Evolutionary conservation across 2,888 invertebrate genomes (phyloP).

Genomic region (Archaeoteleia sp.): DNA sequence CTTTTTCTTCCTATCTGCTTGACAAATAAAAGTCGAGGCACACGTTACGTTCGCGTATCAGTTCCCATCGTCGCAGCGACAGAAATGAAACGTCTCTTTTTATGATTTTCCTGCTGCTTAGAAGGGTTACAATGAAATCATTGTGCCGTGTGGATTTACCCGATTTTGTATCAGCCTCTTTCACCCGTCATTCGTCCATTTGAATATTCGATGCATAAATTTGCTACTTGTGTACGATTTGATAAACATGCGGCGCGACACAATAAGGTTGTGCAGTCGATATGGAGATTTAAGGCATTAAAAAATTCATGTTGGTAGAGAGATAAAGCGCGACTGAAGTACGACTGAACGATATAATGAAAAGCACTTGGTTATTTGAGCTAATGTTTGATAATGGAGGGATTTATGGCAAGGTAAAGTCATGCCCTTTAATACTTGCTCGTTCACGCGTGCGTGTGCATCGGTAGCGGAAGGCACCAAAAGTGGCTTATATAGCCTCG

Average conservation of each 20-base stretch:
- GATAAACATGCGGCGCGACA: background rate
- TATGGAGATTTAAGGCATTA: background rate
- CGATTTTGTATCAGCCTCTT: conserved; percentile 6
- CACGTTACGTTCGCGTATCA: conserved; percentile 10
- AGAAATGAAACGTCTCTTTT: conserved; percentile 5
- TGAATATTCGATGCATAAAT: background rate
- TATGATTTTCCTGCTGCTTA: background rate
- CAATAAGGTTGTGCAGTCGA: background rate
- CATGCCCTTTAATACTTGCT: conserved; percentile 22
- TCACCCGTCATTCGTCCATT: background rate
- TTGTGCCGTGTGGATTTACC: conserved; percentile 1
- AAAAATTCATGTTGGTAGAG: conserved; percentile 3
- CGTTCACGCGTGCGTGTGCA: conserved; percentile 41
- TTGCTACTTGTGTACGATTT: background rate
- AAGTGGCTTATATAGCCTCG: conserved; percentile 53
- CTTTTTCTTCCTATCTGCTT: conserved; percentile 11
- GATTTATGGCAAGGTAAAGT: conserved; percentile 10
- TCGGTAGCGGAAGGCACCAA: conserved; percentile 29
- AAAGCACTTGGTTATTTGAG: conserved; percentile 7
- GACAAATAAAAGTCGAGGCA: conserved; percentile 42
- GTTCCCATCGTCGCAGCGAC: background rate
- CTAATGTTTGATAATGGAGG: conserved; percentile 36
- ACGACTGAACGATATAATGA: conserved; percentile 10
- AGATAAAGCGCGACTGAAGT: conserved; percentile 2
- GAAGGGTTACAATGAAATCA: conserved; percentile 1